A percentile compares a stretch with the other conserved stretches of the same genome.
These are phyloP conservation scores for Melinopterus prodromus DNA, from an alignment of 2,888 invertebrate species.

Conservation along the genomic window DNA sequence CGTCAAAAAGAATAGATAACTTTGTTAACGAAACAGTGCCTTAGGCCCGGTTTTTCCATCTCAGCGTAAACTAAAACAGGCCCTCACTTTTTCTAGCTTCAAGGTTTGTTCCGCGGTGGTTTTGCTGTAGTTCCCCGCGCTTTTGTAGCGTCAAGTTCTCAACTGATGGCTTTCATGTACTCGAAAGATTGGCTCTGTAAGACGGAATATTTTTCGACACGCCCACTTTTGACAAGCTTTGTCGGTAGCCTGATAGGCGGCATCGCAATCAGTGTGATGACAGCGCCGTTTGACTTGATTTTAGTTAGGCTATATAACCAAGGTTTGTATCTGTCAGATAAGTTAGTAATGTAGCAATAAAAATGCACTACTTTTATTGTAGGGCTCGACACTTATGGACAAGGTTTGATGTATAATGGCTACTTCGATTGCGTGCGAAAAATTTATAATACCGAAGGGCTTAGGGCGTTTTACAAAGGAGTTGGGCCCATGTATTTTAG, in stretches of 20 bases:
- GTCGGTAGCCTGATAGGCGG: slow-evolving; percentile 81
- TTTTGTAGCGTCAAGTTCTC: slow-evolving; percentile 83
- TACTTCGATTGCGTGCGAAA: slow-evolving; percentile 80
- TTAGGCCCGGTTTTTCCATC: no score
- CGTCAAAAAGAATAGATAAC: no score
- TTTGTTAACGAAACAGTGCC: no score
- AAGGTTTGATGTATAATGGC: slow-evolving; percentile 73
- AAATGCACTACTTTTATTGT: slow-evolving; percentile 46
- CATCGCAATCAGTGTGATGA: slow-evolving; percentile 74
- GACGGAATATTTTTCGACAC: slow-evolving; percentile 54
- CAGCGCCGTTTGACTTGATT: slow-evolving; percentile 89
- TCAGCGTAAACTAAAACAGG: no score
- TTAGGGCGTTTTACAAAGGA: slow-evolving; percentile 89
- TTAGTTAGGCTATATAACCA: slow-evolving; percentile 91
- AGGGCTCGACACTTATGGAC: slow-evolving; percentile 69
- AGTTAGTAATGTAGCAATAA: no score
- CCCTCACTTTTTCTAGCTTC: slow-evolving; percentile 48
- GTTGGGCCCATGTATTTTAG: slow-evolving; percentile 87
- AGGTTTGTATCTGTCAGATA: slow-evolving; percentile 63
- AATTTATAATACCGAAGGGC: slow-evolving; percentile 79
- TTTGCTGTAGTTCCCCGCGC: slow-evolving; percentile 76
- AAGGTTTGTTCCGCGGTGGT: slow-evolving; percentile 82
- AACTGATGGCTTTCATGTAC: slow-evolving; percentile 81
- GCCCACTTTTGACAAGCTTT: slow-evolving; percentile 68
- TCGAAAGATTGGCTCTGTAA: slow-evolving; percentile 63